These are phyloP conservation scores for Abrostola triplasia DNA, from an alignment of 2,888 invertebrate genomes.

Conservation along the genomic window DNA sequence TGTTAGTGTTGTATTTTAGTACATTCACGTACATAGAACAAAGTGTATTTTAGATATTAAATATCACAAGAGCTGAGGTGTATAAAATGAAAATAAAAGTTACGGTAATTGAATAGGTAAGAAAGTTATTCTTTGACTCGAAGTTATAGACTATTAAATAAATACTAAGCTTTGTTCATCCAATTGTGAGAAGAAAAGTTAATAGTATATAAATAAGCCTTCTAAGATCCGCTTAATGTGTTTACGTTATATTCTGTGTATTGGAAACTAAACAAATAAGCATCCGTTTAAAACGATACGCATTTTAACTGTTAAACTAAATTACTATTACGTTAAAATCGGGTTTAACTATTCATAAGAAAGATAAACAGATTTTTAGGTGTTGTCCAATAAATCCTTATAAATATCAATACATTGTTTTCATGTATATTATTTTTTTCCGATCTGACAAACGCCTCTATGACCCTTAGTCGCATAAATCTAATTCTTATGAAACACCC, in stretches of 20 bases:
- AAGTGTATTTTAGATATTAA: constrained; percentile 57
- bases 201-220: not conserved
- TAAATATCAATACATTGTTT: too few species aligned
- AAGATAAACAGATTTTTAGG: too few species aligned
- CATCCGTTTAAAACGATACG: constrained; percentile 5
- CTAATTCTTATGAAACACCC: constrained; percentile 37
- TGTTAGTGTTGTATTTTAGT: constrained; percentile 46
- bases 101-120: constrained; percentile 33
- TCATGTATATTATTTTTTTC: not conserved
- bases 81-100: constrained; percentile 42
- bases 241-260: constrained; percentile 27
- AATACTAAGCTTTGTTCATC: constrained; percentile 25
- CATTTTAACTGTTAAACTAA: constrained; percentile 7
- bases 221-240: constrained; percentile 16
- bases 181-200: constrained; percentile 15
- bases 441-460: not conserved
- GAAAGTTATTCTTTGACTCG: constrained; percentile 40
- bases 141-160: constrained; percentile 32
- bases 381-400: too few species aligned
- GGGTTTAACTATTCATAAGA: not conserved
- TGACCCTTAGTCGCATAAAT: constrained; percentile 40
- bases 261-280: constrained; percentile 6
- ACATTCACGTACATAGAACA: constrained; percentile 55
- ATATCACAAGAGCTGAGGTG: constrained; percentile 45
- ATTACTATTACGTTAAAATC: not conserved